Percentiles rank a stretch among this genome's conserved stretches.
Conservation (phyloP, 2,888 invertebrate species). For the Polydrusus pterygomalis region DNA sequence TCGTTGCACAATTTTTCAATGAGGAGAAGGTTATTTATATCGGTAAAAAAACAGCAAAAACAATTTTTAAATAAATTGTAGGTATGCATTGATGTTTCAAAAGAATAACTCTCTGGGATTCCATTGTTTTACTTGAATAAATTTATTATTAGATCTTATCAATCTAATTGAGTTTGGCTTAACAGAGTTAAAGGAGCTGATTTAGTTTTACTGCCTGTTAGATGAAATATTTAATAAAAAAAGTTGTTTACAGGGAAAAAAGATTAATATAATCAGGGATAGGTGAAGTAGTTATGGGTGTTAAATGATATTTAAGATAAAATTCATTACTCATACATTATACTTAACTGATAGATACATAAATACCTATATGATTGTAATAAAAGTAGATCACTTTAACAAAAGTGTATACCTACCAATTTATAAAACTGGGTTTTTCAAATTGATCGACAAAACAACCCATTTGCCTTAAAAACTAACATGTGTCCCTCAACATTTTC, state of each 20-base stretch:
- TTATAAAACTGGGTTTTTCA: no score
- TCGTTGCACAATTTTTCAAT: background rate
- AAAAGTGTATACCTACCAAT: no score
- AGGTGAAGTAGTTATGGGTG: background rate
- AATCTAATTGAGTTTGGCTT: conserved; percentile 9
- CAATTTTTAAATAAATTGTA: conserved; percentile 3
- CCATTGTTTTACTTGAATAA: conserved; percentile 12
- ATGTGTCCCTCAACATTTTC: no score
- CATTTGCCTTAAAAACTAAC: no score
- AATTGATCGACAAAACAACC: no score
- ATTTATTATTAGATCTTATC: conserved; percentile 20
- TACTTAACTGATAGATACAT: no score
- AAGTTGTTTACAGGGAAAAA: background rate
- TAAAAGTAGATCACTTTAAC: no score
- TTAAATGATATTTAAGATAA: no score
- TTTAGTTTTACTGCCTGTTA: background rate
- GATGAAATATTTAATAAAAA: background rate
- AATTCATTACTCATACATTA: no score
- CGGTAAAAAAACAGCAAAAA: background rate
- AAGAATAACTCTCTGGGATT: conserved; percentile 15
- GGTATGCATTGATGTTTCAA: background rate
- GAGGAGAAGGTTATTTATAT: background rate
- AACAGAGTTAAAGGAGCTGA: conserved; percentile 10
- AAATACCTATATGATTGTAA: no score
- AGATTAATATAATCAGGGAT: background rate